Conservation (phyloP, 1,140 invertebrate genomes). For the Oreohelix idahoensis region DNA sequence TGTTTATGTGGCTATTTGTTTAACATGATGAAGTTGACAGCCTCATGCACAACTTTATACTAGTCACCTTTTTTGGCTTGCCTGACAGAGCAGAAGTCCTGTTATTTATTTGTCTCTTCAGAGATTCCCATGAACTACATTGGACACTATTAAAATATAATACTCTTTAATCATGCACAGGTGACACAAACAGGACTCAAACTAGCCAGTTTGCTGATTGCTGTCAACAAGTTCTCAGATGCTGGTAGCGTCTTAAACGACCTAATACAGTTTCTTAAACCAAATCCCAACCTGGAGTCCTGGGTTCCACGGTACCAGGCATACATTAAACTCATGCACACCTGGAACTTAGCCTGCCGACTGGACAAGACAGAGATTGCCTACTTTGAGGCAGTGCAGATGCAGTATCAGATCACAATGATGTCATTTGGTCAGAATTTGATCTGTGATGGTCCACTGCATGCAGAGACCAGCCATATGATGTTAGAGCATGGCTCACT, state of each 20-base stretch:
- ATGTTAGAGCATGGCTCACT: conserved; percentile 66
- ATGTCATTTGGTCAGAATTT: conserved; percentile 67
- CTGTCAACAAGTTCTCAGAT: conserved; percentile 56
- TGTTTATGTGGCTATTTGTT: no score
- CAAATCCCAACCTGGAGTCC: conserved; percentile 57
- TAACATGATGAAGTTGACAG: no score
- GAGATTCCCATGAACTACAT: no score
- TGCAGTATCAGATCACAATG: conserved; percentile 65
- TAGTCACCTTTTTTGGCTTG: no score
- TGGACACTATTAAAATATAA: no score
- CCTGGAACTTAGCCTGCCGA: conserved; percentile 63
- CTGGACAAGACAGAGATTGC: conserved; percentile 54
- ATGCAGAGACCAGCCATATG: conserved; percentile 58
- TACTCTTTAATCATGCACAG: not conserved
- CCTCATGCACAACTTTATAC: no score
- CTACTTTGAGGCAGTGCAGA: conserved; percentile 57
- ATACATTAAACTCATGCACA: conserved; percentile 64
- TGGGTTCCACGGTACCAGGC: conserved; percentile 60
- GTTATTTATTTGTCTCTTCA: no score
- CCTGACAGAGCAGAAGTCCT: no score
- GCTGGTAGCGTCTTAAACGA: conserved; percentile 59
- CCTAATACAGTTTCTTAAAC: conserved; percentile 58
- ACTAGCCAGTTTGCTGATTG: conserved; percentile 59
- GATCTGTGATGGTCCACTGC: conserved; percentile 56
- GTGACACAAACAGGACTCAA: conserved; percentile 57